Evolutionary conservation across 2,888 invertebrate species (phyloP).

Genomic region (Spodoptera picta): DNA sequence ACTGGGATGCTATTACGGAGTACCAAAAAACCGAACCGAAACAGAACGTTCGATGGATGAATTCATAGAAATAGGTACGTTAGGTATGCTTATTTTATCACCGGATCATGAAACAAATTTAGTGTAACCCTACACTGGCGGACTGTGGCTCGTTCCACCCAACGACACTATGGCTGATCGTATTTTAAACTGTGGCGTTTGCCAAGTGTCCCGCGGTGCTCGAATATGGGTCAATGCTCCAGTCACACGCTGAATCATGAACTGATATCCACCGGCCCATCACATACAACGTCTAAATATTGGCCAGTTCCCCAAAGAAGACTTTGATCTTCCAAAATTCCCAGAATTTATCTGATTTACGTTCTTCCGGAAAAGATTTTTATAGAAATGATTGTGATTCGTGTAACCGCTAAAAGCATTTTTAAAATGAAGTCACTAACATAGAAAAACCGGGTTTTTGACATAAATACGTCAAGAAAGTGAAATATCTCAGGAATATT

Average conservation of each 20-base stretch:
- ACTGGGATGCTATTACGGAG: conserved; percentile 13
- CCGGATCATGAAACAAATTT: conserved; percentile 54
- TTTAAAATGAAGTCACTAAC: conserved; percentile 1
- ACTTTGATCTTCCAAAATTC: conserved; percentile 49
- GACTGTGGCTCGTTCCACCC: conserved; percentile 28
- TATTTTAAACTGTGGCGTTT: conserved; percentile 77
- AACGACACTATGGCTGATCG: conserved; percentile 60
- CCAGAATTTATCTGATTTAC: conserved; percentile 25
- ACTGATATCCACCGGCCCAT: conserved; percentile 47
- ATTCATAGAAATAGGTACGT: conserved; percentile 28
- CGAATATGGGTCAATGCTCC: conserved; percentile 86
- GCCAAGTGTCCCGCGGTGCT: conserved; percentile 78
- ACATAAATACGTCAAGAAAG: conserved; percentile 1
- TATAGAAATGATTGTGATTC: conserved; percentile 14
- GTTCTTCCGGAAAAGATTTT: conserved; percentile 30
- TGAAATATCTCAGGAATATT: neutral
- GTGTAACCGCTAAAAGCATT: conserved; percentile 9
- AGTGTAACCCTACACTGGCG: conserved; percentile 54
- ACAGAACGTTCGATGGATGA: conserved; percentile 7
- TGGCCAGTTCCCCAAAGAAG: conserved; percentile 21
- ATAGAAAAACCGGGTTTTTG: neutral
- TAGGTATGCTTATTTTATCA: conserved; percentile 25
- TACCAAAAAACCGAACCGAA: neutral
- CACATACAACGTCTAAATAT: conserved; percentile 47
- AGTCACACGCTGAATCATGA: conserved; percentile 66